These are phyloP conservation scores for Terrapene triunguis DNA, from an alignment of 2,113 vertebrate species.

Conservation along the genomic window DNA sequence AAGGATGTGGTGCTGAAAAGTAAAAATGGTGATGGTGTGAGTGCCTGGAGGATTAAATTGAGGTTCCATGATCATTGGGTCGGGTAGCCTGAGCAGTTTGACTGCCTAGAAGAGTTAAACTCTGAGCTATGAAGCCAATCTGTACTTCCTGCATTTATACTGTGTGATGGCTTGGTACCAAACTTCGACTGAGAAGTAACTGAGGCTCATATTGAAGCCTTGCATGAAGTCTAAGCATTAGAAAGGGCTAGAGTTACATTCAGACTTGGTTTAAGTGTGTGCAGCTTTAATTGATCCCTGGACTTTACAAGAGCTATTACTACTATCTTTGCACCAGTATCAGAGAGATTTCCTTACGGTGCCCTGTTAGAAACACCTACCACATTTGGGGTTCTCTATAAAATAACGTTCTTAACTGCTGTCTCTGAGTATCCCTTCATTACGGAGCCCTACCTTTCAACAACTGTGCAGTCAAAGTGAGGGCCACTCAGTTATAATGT, in stretches of 20 bases:
- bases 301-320: not conserved
- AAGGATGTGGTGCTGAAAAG: not conserved
- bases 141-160: rapidly evolving
- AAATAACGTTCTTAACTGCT: not conserved
- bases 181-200: not conserved
- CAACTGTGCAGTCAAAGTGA: not conserved
- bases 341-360: not conserved
- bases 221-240: not conserved
- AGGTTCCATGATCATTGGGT: not conserved
- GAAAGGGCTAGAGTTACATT: rapidly evolving
- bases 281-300: not conserved
- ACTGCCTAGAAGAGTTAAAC: not conserved
- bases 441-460: not conserved
- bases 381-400: not conserved
- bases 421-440: not conserved
- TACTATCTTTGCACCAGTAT: not conserved
- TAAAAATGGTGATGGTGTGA: not conserved
- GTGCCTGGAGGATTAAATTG: not conserved
- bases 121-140: not conserved
- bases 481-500: not conserved
- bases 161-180: rapidly evolving
- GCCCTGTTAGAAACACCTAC: not conserved
- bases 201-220: rapidly evolving
- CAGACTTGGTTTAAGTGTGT: not conserved
- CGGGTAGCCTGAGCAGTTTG: not conserved